A percentile compares a stretch with the other conserved stretches of the same genome.
Evolutionary conservation across 2,888 invertebrate species (phyloP).

Genomic region (Megaustenia siamemsis): DNA sequence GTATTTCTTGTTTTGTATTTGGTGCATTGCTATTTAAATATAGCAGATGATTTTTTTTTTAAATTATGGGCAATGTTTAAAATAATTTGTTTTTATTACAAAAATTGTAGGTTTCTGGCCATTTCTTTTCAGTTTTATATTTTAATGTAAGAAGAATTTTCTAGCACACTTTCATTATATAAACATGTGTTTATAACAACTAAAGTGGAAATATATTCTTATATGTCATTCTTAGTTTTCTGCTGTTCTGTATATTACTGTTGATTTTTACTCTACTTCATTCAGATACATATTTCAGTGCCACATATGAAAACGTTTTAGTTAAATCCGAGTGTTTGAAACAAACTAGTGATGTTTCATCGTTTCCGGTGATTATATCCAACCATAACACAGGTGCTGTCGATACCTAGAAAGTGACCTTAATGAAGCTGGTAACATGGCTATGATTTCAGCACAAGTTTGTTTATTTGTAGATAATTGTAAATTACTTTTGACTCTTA

Average conservation of each 20-base stretch:
- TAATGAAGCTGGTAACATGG: not conserved
- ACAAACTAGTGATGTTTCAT: not conserved
- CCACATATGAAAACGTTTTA: not conserved
- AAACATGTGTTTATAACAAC: no score
- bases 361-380: conserved; percentile 21
- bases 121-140: no score
- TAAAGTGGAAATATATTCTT: no score
- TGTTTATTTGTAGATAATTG: conserved; percentile 32
- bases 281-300: not conserved
- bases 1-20: no score
- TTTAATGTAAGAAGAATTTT: no score
- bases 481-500: not conserved
- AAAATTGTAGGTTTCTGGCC: no score
- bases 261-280: not conserved
- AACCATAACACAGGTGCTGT: conserved; percentile 1
- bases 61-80: no score
- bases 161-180: no score
- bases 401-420: conserved; percentile 18
- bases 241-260: not conserved
- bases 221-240: no score
- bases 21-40: no score
- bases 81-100: no score
- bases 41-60: no score
- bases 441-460: not conserved
- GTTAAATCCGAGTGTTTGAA: not conserved